These are phyloP conservation scores for Acipenser transmontanus DNA, from an alignment of 2,797 vertebrate genomes.

Conservation along the genomic window DNA sequence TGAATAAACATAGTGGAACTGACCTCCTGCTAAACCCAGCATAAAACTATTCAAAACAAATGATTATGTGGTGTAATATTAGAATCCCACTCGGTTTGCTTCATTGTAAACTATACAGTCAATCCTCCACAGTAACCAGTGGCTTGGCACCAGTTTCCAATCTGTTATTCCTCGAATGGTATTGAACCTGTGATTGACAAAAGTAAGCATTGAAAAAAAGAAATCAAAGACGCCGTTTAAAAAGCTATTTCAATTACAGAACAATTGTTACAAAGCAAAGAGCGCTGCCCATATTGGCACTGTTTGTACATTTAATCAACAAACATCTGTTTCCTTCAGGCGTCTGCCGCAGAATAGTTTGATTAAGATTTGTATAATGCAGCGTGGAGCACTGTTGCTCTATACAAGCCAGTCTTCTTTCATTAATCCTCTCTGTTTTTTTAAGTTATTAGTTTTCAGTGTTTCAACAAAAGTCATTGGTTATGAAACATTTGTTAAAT, in stretches of 20 bases:
- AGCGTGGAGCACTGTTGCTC: too few relatives aligned
- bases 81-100: too few relatives aligned
- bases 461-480: too few relatives aligned
- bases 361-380: too few relatives aligned
- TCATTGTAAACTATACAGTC: not conserved
- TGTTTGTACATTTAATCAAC: slow-evolving; percentile 41
- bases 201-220: not conserved
- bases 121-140: not conserved
- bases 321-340: slow-evolving; percentile 57
- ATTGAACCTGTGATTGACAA: slow-evolving; percentile 2
- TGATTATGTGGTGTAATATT: too few relatives aligned
- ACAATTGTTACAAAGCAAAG: slow-evolving; percentile 8
- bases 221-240: not conserved
- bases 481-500: too few relatives aligned
- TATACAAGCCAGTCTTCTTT: too few relatives aligned
- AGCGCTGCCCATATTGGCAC: slow-evolving; percentile 8
- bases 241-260: not conserved
- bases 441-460: too few relatives aligned
- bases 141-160: not conserved
- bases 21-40: too few relatives aligned
- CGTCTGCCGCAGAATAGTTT: slow-evolving; percentile 34
- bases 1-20: too few relatives aligned
- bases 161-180: not conserved
- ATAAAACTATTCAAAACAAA: too few relatives aligned
- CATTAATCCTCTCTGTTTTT: too few relatives aligned